Evolutionary conservation across 2,113 vertebrate species (phyloP), one percentile per base, ranked within the genome.

Genomic region (Notarius quadriscutis): DNA sequence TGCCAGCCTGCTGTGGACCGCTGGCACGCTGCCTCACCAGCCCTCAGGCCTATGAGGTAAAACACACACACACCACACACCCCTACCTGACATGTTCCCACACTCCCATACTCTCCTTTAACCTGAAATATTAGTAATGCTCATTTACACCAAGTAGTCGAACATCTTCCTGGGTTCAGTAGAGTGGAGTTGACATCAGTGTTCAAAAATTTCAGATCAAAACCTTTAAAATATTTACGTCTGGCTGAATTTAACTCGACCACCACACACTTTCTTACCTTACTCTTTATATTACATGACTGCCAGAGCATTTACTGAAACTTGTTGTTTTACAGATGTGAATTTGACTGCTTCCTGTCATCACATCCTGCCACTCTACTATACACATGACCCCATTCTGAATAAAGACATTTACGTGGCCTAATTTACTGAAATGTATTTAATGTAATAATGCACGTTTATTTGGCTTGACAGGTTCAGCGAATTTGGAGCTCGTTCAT

Each of bases 11-110:
- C 96, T 99, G 98, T 88, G 96, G 97, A n/a, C 95, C 98, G 3
- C 89, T 99, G 55, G 98, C 98, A 0, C 96, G 93, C 41, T 99
- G 97, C 87, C 95, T 99, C 91, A 99, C 98, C 79, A 99, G 96
- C 89, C 97, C 97, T 0, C 97, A 96, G 93, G 97, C 97, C 6
- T 97, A 98, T 17, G 96, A 99, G 87, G 98, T 99, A 94, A 88
- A 81, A 51, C 78, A 22, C 53, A 57, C 57, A 84, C 41, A 12
- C 85, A 80, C 71, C 34, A 41, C 34, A 3, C 41, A 41, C 41
- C 41, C 41, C 41, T 4, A 41, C 41, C 41, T 41, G 41, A 41
- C 41, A 41, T 4, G 41, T 41, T 6, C 69, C 30, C 69, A 72
- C 51, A 53, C 51, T 62, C 60, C 18, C 60, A 0, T 6, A 62